A percentile compares a stretch with the other conserved stretches of the same genome.
Conservation (phyloP, 2,888 invertebrate species). For the Chaitophorus viminalis region DNA sequence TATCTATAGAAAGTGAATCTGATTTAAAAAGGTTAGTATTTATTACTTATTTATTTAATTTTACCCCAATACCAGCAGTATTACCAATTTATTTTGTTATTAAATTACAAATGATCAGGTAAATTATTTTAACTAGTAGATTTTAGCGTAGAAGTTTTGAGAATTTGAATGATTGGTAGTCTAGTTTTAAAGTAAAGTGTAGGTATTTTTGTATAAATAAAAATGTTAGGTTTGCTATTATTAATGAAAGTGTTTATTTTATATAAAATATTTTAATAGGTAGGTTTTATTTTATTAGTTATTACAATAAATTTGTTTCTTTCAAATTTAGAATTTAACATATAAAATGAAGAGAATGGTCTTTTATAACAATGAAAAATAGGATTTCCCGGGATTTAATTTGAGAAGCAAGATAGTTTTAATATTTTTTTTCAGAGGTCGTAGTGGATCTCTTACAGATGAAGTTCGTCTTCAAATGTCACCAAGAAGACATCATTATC, state of each 20-base stretch:
- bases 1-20: slow-evolving; percentile 60
- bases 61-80: not conserved
- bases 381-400: not conserved
- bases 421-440: slow-evolving; percentile 57
- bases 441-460: slow-evolving; percentile 60
- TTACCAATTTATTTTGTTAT: slow-evolving; percentile 8
- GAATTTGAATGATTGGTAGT: slow-evolving; percentile 28
- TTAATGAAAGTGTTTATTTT: not conserved
- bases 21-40: slow-evolving; percentile 51
- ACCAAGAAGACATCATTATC: slow-evolving; percentile 56
- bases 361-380: not conserved
- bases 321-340: not conserved
- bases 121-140: slow-evolving; percentile 28
- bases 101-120: slow-evolving; percentile 36
- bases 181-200: slow-evolving; percentile 30
- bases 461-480: slow-evolving; percentile 56
- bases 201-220: not conserved
- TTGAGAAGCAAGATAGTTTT: slow-evolving; percentile 26
- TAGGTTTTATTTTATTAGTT: not conserved
- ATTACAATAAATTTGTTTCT: not conserved
- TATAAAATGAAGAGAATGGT: not conserved
- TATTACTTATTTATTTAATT: not conserved
- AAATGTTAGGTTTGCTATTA: slow-evolving; percentile 32
- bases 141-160: slow-evolving; percentile 44
- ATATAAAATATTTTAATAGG: not conserved